Evolutionary conservation across 2,113 vertebrate species (phyloP).

Genomic region (Eudyptes chrysolophus): DNA sequence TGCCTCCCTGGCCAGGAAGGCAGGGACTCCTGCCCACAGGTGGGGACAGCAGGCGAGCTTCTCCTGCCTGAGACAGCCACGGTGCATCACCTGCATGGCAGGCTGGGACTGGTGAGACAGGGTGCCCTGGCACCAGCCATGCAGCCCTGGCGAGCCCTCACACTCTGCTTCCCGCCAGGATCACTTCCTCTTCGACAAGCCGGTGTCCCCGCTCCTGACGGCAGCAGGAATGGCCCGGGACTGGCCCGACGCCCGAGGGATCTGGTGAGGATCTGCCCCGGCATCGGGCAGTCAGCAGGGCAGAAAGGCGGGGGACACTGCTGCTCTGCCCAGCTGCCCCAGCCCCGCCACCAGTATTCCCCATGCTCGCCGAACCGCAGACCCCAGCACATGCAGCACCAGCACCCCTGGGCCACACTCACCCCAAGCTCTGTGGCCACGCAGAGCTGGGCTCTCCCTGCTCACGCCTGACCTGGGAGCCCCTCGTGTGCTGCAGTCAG

Average conservation of each 20-base stretch:
- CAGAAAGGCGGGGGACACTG: not conserved
- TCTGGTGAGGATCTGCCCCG: conserved; percentile 73
- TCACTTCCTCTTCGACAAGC: conserved; percentile 87
- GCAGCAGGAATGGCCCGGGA: conserved; percentile 86
- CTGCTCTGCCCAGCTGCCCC: not conserved
- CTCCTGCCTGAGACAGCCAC: fast-evolving
- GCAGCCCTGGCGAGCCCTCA: not conserved
- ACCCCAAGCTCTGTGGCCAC: not conserved
- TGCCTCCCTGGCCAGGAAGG: not conserved
- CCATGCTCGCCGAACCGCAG: fast-evolving
- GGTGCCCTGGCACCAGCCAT: not conserved
- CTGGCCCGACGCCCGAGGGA: conserved; percentile 86
- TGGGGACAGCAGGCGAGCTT: not conserved
- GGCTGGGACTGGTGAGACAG: not conserved
- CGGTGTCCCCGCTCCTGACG: conserved; percentile 82
- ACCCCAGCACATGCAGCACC: not conserved
- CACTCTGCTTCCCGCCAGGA: conserved; percentile 68
- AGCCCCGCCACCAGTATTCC: fast-evolving
- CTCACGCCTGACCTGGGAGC: not conserved
- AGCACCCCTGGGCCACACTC: not conserved
- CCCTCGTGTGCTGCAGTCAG: not conserved
- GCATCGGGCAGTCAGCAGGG: not conserved
- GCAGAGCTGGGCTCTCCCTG: not conserved
- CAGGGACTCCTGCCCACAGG: not conserved
- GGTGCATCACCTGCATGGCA: not conserved